Evolutionary conservation across 2,113 vertebrate genomes (phyloP).

Genomic region (Phrynosoma platyrhinos): DNA sequence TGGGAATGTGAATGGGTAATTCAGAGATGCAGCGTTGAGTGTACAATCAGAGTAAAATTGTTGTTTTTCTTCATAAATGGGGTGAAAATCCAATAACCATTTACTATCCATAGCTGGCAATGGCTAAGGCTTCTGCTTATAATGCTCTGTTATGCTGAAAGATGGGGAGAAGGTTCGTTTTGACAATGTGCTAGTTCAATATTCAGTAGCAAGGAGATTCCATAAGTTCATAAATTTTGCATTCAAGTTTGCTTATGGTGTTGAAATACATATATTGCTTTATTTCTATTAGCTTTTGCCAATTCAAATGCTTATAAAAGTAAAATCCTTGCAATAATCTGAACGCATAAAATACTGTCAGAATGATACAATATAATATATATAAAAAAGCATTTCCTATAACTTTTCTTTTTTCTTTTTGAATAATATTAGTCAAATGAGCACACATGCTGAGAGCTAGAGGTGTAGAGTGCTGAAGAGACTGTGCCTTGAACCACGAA

Average conservation of each 20-base stretch:
- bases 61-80: not conserved
- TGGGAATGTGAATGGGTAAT: not conserved
- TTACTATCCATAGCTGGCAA: not conserved
- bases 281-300: constrained; percentile 1
- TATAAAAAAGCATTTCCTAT: not conserved
- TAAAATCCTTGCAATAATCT: not conserved
- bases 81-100: not conserved
- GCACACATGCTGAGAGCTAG: not conserved
- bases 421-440: not conserved
- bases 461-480: not conserved
- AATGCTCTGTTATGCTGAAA: constrained; percentile 1
- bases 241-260: constrained; percentile 1
- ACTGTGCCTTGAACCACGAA: not conserved
- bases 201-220: not conserved
- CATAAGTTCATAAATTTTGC: constrained; percentile 5
- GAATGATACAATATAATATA: not conserved
- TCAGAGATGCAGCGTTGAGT: no score
- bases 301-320: not conserved
- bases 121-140: not conserved
- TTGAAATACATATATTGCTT: constrained; percentile 1
- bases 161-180: not conserved
- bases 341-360: not conserved
- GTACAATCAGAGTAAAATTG: not conserved
- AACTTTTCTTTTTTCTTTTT: not conserved
- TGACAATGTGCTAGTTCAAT: not conserved